Base-by-base conservation (phyloP, 2,113 vertebrate species). In the Riparia riparia region DNA sequence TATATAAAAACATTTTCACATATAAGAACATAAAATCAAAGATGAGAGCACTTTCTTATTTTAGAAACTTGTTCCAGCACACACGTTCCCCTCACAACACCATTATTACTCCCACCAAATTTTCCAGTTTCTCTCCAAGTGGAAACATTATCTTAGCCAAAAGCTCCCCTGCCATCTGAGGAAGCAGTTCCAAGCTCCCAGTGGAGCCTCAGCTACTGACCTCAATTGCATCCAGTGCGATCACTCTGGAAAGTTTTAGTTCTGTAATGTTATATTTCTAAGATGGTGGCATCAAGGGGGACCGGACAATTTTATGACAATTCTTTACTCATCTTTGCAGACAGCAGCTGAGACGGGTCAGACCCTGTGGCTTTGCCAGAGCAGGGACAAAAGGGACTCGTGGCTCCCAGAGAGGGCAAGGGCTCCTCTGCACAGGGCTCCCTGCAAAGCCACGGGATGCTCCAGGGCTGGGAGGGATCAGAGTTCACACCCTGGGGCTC, bases 381-480 rank as follows among this genome's bases (percentile, higher is more conserved):
- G 42, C 61, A 45, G 39, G 76, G 80, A 19, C 39, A 64, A 42
- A 82, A 81, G 24, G n/a, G 39, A 61, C 14, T 14, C 32, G 2
- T 3, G 1, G 3, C 19, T 80, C 16, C 47, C 10, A 8, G 15
- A 31, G 17, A 37, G 10, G 60, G 9, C 28, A 39, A 44, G 20
- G 32, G 28, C 39, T 22, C 26, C 60, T 64, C 58, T 34, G 61
- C 47, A 31, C 2, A 2, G 34, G 32, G 64, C 34, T 53, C 44
- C 71, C 60, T 58, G 34, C 41, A 51, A 47, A 87, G 73, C 24
- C 54, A 20, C 54, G 13, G 25, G 17, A 4, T 29, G 45, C 50
- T 7, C 6, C 1, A 1, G 60, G 18, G 42, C 37, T 66, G 10
- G 1, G 26, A 1, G 2, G 56, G 37, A 66, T 12, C 3, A 4